Base-by-base conservation (phyloP, 2,797 vertebrate genomes). In the Schizopygopsis malacanthus region DNA sequence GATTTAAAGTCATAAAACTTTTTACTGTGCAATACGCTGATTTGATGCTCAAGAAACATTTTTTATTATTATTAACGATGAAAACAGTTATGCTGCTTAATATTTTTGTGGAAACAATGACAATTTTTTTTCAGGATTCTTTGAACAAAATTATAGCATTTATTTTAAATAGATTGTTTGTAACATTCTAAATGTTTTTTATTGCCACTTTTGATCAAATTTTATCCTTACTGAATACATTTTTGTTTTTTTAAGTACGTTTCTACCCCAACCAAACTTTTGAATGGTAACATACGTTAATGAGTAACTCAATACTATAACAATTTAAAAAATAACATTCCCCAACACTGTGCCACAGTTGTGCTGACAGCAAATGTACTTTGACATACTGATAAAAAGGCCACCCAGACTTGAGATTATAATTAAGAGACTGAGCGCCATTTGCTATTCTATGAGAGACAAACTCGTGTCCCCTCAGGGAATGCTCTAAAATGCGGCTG, bases 371-470 rank as follows among this genome's bases (percentile, higher is more conserved):
- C 59, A 65, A 76, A 76, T 76, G 45, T 65, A 25, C 43, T 50
- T 47, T 33, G 43, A 83, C 81, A 25, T 22, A n/a, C 70, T 63
- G n/a, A 16, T n/a, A 47, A 75, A 63, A 73, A 65, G 75, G n/a
- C n/a, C 83, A 71, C 50, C 56, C 67, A 45, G 16, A 72, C 65
- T 75, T 61, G 15, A 59, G 39, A 37, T 65, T 69, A 65, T 33
- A 87, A 75, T 82, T 83, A 76, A 73, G 52, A 65, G 37, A 63
- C 61, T 59, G 47, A 63, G 41, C 28, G 18, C 63, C 65, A 71
- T 79, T 85, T 61, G 50, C 63, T 70, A 22, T 54, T 50, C 78
- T 61, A 11, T 11, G 28, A 45, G 71, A 76, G 79, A 73, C 54
- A 79, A 59, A 70, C 37, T 82, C 0, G 9, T 50, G n/a, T 73